Evolutionary conservation across 2,113 vertebrate genomes (phyloP), one percentile per base, ranked within the genome.

Genomic region (Mola mola): DNA sequence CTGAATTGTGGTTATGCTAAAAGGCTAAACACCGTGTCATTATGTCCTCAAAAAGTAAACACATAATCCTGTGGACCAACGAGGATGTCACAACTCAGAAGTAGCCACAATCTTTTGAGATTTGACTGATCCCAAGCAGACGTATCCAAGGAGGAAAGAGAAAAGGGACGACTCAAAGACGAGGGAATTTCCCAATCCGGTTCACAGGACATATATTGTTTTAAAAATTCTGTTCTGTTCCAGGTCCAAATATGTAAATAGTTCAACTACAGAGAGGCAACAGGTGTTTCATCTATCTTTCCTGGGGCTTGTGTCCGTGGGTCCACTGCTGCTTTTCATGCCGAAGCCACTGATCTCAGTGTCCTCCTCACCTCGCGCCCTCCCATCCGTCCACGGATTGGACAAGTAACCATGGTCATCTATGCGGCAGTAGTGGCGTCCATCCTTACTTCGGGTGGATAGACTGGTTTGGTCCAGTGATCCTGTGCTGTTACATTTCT

Each of bases 401-500:
- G 92, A 88, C 50, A 80, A 37, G 59, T 58, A 83, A 13, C 79
- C 71, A 1, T 70, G 87, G 0, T 76, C 40, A 19, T 87, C 83
- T 10, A 68, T 47, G 31, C 53, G 60, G 1, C 44, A 73, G 21
- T 76, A 26, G 22, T 77, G 83, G 16, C 69, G 67, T 15, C 68
- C 67, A 2, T 88, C 87, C 83, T 81, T 88, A 21, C 72, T 76
- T 47, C 72, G 72, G 1, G 49, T 84, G 33, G 75, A 83, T 13
- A 65, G 34, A 26, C 47, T 83, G 4, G 77, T 79, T 31, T 79
- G 87, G 0, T 91, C 87, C 43, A 98, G 88, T 62, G 94, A 95
- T 70, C 96, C 95, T 49, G 95, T 94, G 92, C 96, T 98, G 91
- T 94, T 94, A 84, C 93, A 95, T 79, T 95, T 95, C 78, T 96